These are phyloP conservation scores for Thysanoteuthis rhombus DNA, from an alignment of 2,888 invertebrate species.

Conservation along the genomic window DNA sequence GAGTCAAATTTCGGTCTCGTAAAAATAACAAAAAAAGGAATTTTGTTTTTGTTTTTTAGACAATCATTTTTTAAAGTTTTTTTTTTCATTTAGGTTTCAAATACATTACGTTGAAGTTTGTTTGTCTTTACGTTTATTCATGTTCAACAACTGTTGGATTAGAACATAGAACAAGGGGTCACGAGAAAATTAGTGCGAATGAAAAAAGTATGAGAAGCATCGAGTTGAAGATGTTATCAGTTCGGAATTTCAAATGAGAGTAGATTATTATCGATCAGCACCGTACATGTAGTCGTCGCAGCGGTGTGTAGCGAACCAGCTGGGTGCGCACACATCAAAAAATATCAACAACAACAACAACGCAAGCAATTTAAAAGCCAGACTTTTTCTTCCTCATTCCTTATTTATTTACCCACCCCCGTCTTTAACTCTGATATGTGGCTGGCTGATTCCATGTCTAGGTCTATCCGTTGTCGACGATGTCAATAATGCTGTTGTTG, in stretches of 20 bases:
- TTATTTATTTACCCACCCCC: neutral
- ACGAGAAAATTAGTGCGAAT: too few species aligned
- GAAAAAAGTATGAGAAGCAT: too few species aligned
- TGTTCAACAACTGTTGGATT: too few species aligned
- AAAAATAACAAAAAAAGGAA: too few species aligned
- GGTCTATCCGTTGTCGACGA: neutral
- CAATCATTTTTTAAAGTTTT: too few species aligned
- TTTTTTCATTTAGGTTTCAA: too few species aligned
- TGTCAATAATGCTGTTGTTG: neutral
- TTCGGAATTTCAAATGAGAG: neutral
- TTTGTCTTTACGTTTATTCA: too few species aligned
- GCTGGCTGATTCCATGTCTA: neutral
- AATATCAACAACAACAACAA: neutral
- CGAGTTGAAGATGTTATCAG: too few species aligned
- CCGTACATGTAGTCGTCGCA: neutral
- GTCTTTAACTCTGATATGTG: neutral
- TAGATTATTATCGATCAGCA: neutral
- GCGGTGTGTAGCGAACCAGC: neutral
- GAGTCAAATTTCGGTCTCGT: too few species aligned
- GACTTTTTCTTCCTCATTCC: neutral
- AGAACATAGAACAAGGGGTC: too few species aligned
- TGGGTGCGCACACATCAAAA: neutral
- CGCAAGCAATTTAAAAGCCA: neutral
- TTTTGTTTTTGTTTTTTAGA: too few species aligned
- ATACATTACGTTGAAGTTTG: too few species aligned